Percentiles rank a stretch among this genome's conserved stretches.
Conservation (phyloP, 2,797 vertebrate genomes). For the Girardinus metallicus region DNA sequence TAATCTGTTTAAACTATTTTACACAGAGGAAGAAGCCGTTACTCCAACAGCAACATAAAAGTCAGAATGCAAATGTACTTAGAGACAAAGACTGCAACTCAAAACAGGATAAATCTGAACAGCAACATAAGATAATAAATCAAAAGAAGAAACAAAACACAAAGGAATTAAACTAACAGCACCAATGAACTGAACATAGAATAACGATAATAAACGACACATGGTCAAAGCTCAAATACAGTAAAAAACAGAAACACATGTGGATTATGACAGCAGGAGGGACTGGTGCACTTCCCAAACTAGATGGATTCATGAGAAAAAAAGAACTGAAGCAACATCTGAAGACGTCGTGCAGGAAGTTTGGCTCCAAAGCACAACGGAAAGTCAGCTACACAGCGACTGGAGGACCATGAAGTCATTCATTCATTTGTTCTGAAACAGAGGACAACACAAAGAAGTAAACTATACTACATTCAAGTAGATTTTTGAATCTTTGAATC, state of each 20-base stretch:
- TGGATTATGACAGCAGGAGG: not conserved
- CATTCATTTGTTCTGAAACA: not conserved
- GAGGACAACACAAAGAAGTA: not conserved
- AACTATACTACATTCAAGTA: not conserved
- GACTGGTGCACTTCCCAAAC: not conserved
- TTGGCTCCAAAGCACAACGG: not conserved
- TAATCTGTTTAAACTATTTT: not conserved
- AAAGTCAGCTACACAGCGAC: too few relatives aligned
- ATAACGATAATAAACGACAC: too few relatives aligned
- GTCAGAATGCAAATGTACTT: not conserved
- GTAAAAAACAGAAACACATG: not conserved
- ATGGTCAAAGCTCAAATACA: too few relatives aligned
- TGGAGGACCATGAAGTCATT: not conserved
- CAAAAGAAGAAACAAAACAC: not conserved
- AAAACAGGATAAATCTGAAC: not conserved
- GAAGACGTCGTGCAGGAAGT: not conserved
- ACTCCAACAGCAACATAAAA: not conserved
- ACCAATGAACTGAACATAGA: not conserved
- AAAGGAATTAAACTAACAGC: not conserved
- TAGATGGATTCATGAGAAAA: not conserved
- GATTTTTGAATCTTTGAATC: not conserved
- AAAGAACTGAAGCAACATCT: not conserved
- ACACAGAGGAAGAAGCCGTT: not conserved
- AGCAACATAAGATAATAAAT: not conserved
- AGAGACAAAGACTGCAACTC: not conserved